Evolutionary conservation across 1,140 invertebrate species (phyloP).

Genomic region (Drosophila sp.): DNA sequence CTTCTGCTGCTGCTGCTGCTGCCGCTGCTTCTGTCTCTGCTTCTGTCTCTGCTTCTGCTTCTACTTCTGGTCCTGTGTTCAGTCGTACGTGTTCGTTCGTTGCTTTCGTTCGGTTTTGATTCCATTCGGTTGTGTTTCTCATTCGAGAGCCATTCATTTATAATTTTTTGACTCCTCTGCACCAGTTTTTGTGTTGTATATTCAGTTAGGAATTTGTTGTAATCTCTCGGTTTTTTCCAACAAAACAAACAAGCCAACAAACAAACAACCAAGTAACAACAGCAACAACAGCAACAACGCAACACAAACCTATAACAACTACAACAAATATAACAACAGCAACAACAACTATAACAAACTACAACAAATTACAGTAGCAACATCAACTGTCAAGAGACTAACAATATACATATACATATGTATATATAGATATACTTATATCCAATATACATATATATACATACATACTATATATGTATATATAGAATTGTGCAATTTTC

Average conservation of each 20-base stretch:
- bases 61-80: slow-evolving; percentile 52
- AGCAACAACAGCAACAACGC: slow-evolving; percentile 37
- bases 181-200: slow-evolving; percentile 79
- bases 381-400: slow-evolving; percentile 32
- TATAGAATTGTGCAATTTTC: slow-evolving; percentile 9
- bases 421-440: background rate
- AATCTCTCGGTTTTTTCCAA: slow-evolving; percentile 79
- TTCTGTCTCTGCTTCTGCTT: background rate
- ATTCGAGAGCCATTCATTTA: slow-evolving; percentile 83
- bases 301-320: slow-evolving; percentile 17
- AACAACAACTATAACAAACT: no score
- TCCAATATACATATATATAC: background rate
- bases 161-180: slow-evolving; percentile 83
- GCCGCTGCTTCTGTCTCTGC: slow-evolving; percentile 6
- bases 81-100: slow-evolving; percentile 83
- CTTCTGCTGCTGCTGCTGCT: background rate
- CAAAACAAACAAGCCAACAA: slow-evolving; percentile 34
- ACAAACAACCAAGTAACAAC: slow-evolving; percentile 13
- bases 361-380: slow-evolving; percentile 3
- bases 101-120: slow-evolving; percentile 83
- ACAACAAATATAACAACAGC: slow-evolving; percentile 8
- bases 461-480: slow-evolving; percentile 4
- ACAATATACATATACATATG: slow-evolving; percentile 1
- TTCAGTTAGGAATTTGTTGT: slow-evolving; percentile 81
- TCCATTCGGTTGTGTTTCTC: slow-evolving; percentile 81